phyloP scores from a whole-genome alignment of 1,140 invertebrate species.

The Sycobia sp. region DNA sequence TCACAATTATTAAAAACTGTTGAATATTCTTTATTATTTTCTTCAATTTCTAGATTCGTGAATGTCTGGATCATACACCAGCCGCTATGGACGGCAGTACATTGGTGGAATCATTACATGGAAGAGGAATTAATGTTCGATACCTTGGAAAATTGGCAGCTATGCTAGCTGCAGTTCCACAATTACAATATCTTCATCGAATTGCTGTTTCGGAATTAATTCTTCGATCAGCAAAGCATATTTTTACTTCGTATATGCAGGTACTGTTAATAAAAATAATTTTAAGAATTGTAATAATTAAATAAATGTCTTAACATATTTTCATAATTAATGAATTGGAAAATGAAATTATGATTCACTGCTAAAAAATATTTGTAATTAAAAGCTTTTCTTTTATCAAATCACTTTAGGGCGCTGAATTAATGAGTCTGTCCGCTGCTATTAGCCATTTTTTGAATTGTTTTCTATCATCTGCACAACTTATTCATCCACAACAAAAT shows the following conservation, averaged over 20 bases:
- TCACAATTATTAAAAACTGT: too few species aligned
- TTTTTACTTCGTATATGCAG: constrained; percentile 92
- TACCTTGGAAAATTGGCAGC: constrained; percentile 90
- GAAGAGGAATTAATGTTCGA: constrained; percentile 93
- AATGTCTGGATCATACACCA: constrained; percentile 89
- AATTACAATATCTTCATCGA: constrained; percentile 84
- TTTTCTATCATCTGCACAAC: constrained; percentile 77
- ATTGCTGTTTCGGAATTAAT: constrained; percentile 89
- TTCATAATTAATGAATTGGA: too few species aligned
- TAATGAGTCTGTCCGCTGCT: constrained; percentile 85
- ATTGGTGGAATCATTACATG: constrained; percentile 92
- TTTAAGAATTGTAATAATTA: constrained; percentile 2
- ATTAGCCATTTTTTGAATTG: constrained; percentile 96
- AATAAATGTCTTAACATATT: not conserved
- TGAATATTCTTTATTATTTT: not conserved
- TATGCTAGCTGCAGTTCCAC: constrained; percentile 77
- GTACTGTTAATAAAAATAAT: too few species aligned
- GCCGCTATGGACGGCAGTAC: constrained; percentile 94
- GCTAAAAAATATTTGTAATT: not conserved
- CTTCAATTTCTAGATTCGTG: constrained; percentile 71
- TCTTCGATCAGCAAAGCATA: constrained; percentile 86
- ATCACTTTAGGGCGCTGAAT: constrained; percentile 71
- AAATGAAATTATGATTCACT: too few species aligned
- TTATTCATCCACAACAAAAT: constrained; percentile 68
- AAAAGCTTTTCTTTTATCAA: constrained; percentile 30